Percentiles rank a stretch among this genome's conserved stretches.
Conservation (phyloP, 2,797 vertebrate species). For the Sardinella longiceps region DNA sequence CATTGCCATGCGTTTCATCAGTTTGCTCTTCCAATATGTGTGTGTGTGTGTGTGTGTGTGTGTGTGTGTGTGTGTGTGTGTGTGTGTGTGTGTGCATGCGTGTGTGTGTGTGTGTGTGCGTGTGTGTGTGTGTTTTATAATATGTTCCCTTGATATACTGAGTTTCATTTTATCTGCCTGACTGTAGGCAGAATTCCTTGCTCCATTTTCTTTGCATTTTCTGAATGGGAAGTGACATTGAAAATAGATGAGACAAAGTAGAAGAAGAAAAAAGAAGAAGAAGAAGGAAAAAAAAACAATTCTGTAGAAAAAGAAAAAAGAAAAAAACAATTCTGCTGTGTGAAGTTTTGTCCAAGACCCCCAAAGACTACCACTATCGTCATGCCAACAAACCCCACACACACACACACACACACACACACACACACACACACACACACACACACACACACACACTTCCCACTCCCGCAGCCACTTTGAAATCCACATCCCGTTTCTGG, state of each 20-base stretch:
- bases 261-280: not conserved
- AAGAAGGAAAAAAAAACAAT: too few relatives aligned
- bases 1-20: conserved; percentile 5
- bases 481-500: conserved; percentile 52
- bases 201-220: conserved; percentile 33
- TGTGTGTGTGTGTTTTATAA: not conserved
- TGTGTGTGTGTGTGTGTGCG: too few relatives aligned
- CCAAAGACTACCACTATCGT: conserved; percentile 25
- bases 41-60: not conserved
- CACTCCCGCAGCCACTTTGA: conserved; percentile 53
- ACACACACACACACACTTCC: conserved; percentile 47
- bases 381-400: conserved; percentile 3
- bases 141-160: not conserved
- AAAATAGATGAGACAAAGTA: not conserved
- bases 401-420: not conserved
- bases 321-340: not conserved
- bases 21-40: not conserved
- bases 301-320: not conserved
- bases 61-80: not conserved
- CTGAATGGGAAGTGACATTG: conserved; percentile 21
- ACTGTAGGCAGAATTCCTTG: conserved; percentile 12
- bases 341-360: conserved; percentile 45
- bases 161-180: not conserved
- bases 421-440: not conserved
- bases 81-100: not conserved